Conservation (phyloP, 2,888 invertebrate species). For the Andrena dorsata region DNA sequence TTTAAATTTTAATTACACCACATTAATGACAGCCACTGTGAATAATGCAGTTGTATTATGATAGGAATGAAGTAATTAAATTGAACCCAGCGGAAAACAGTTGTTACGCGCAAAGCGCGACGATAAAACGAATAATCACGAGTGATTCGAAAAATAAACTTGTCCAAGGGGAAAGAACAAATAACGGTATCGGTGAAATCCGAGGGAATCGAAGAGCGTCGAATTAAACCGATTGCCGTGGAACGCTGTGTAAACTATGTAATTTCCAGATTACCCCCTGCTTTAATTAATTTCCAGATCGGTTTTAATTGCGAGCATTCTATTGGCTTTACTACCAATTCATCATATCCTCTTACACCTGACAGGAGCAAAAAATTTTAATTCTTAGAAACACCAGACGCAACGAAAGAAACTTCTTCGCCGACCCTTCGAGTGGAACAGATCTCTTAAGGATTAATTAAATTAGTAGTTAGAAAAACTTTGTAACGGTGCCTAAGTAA, state of each 20-base stretch:
- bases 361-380: background rate
- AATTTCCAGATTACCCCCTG: conserved; percentile 3
- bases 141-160: background rate
- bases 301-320: background rate
- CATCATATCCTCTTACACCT: background rate
- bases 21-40: background rate
- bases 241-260: background rate
- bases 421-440: background rate
- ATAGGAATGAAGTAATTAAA: background rate
- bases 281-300: background rate
- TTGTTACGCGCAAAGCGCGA: background rate
- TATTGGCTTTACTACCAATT: background rate
- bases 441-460: conserved; percentile 7
- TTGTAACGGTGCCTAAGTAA: conserved; percentile 2
- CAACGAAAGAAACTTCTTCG: background rate
- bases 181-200: background rate
- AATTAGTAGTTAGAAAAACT: conserved; percentile 7
- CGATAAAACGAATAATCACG: conserved; percentile 2
- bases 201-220: background rate
- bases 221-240: background rate
- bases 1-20: background rate
- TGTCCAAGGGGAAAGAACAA: conserved; percentile 3
- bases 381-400: background rate
- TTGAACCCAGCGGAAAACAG: background rate
- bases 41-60: background rate